Base-by-base conservation (phyloP, 2,797 vertebrate species). In the Acrossocheilus fasciatus region DNA sequence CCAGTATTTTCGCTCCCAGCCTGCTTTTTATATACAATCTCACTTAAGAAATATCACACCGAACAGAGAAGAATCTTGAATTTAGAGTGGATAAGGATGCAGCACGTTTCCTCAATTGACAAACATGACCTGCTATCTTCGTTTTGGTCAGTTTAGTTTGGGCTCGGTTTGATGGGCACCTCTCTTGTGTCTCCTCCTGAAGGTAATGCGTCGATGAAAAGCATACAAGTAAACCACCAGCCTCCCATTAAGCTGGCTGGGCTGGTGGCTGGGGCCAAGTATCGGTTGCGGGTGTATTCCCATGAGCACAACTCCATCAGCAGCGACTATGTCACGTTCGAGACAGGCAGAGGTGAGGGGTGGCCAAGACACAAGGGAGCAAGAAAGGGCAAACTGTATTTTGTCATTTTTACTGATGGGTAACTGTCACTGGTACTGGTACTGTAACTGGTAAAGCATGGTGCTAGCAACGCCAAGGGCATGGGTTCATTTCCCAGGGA, bases 301-400 rank as follows among this genome's bases (percentile, higher is more conserved):
- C 95, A 95, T 91, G 96, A 97, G 92, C 95, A 96, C 94, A 94
- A 96, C 94, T 95, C 93, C 94, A 88, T 99, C 95, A 97, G 95
- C 94, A 98, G 97, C 96, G 91, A 95, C 86, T 88, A 92, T 91
- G 91, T 97, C 96, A 96, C 94, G 95, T 98, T 99, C 97, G 96
- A 98, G 94, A 99, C 97, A 94, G 98, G 96, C 94, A 91, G 97
- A 99, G 98, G 98, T 99, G 98, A 99, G 98, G 95, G 84, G 52
- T 87, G 80, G 85, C 76, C 70, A 76, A 73, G 70, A 81, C 47
- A 14, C 30, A 64, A 70, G 77, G 39, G 78, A 83, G 80, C 39
- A 68, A 75, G 52, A 75, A 59, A 64, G 39, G 39, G 45, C 11
- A 64, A 66, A 39, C 43, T 52, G 43, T 68, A 20, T 66, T n/a